phyloP scores from a whole-genome alignment of 2,888 invertebrate species.

The Suillia variegata region DNA sequence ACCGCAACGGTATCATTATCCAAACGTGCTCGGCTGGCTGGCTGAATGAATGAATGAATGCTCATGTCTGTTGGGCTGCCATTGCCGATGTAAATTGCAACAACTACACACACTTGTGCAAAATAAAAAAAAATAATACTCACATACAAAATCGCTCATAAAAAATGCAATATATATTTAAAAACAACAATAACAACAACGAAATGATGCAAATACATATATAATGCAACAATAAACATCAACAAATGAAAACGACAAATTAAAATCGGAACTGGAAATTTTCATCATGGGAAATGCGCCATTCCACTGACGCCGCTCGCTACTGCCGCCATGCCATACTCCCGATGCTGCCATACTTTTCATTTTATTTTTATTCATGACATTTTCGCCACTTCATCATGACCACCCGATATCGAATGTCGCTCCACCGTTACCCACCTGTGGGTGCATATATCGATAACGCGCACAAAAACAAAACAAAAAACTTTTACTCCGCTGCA shows the following conservation, averaged over 20 bases:
- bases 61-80: too few relatives aligned
- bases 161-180: too few relatives aligned
- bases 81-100: slow-evolving; percentile 9
- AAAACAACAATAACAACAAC: slow-evolving; percentile 6
- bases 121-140: too few relatives aligned
- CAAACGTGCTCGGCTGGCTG: too few relatives aligned
- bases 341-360: not conserved
- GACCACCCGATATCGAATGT: not conserved
- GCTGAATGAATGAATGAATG: too few relatives aligned
- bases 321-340: not conserved
- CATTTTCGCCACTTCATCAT: not conserved
- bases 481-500: slow-evolving; percentile 35
- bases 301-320: too few relatives aligned
- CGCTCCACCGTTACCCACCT: too few relatives aligned
- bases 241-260: slow-evolving; percentile 23
- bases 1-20: not conserved
- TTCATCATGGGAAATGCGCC: slow-evolving; percentile 17
- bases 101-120: not conserved
- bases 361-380: too few relatives aligned
- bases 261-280: slow-evolving; percentile 25
- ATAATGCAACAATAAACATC: not conserved
- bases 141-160: too few relatives aligned
- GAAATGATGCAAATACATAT: not conserved
- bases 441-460: slow-evolving; percentile 3
- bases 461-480: slow-evolving; percentile 5